phyloP scores from a whole-genome alignment of 2,888 invertebrate species.

The Drosophila quasianomalipes region DNA sequence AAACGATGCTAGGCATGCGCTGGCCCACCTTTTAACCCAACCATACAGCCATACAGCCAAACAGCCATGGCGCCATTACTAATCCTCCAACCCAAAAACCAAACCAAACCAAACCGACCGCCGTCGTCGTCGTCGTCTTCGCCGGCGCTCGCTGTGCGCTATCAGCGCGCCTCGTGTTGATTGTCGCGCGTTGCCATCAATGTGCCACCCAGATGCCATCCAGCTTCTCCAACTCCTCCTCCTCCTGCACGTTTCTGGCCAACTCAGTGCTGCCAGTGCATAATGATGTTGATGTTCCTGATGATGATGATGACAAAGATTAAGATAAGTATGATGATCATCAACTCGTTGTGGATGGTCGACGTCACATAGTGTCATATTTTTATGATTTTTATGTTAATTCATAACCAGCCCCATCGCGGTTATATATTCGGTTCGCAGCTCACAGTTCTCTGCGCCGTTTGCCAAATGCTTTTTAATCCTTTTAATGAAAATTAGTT shows the following conservation, averaged over 20 bases:
- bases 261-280: constrained; percentile 1
- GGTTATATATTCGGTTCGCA: constrained; percentile 21
- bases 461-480: constrained; percentile 81
- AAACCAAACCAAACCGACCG: constrained; percentile 23
- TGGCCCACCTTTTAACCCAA: constrained; percentile 67
- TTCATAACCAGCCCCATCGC: constrained; percentile 64
- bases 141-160: constrained; percentile 56
- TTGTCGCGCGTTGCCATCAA: constrained; percentile 76
- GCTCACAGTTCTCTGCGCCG: constrained; percentile 16
- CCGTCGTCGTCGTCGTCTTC: constrained; percentile 26
- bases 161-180: constrained; percentile 72
- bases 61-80: constrained; percentile 56
- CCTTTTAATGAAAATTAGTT: constrained; percentile 85
- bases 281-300: not conserved
- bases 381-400: constrained; percentile 83
- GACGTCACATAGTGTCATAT: constrained; percentile 71
- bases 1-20: constrained; percentile 63
- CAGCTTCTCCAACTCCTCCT: constrained; percentile 9
- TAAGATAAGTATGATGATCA: constrained; percentile 15
- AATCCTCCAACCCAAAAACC: constrained; percentile 65
- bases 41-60: constrained; percentile 32
- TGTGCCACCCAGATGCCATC: constrained; percentile 47
- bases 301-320: constrained; percentile 12
- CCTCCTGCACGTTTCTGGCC: constrained; percentile 1
- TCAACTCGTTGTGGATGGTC: constrained; percentile 28